phyloP scores from a whole-genome alignment of 2,888 invertebrate genomes.

The Ligdia adustata region DNA sequence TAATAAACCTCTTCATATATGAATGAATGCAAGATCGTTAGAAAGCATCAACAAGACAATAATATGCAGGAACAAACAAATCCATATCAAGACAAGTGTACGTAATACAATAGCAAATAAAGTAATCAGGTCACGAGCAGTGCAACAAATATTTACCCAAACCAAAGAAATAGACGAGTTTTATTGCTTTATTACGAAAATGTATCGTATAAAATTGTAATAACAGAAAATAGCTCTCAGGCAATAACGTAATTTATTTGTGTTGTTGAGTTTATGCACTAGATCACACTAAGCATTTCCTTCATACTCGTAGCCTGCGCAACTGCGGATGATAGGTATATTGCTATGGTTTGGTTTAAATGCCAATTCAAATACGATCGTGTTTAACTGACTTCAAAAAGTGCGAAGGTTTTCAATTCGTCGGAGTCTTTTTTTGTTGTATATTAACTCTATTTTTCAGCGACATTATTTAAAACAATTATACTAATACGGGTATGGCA shows the following conservation, averaged over 20 bases:
- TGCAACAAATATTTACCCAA: slow-evolving; percentile 45
- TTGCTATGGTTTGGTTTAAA: no score
- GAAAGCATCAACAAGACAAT: slow-evolving; percentile 10
- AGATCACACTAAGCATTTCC: slow-evolving; percentile 10
- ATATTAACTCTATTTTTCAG: no score
- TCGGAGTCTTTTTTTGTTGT: no score
- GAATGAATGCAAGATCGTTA: slow-evolving; percentile 1
- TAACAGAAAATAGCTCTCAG: neutral
- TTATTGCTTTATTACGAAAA: slow-evolving; percentile 30
- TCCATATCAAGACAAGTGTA: slow-evolving; percentile 46
- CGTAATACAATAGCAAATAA: slow-evolving; percentile 35
- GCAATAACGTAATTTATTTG: slow-evolving; percentile 7
- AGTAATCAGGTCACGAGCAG: slow-evolving; percentile 49
- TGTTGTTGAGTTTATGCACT: slow-evolving; percentile 8
- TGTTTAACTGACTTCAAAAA: no score
- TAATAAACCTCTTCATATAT: no score
- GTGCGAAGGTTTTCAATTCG: no score
- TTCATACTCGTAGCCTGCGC: neutral
- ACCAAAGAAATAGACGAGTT: slow-evolving; percentile 48
- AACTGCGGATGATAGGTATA: neutral
- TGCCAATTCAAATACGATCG: no score
- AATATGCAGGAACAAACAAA: slow-evolving; percentile 40
- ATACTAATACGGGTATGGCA: no score
- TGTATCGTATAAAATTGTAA: slow-evolving; percentile 5
- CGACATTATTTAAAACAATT: no score